These are phyloP conservation scores for Empis livida DNA, from an alignment of 2,888 invertebrate genomes.

Conservation along the genomic window DNA sequence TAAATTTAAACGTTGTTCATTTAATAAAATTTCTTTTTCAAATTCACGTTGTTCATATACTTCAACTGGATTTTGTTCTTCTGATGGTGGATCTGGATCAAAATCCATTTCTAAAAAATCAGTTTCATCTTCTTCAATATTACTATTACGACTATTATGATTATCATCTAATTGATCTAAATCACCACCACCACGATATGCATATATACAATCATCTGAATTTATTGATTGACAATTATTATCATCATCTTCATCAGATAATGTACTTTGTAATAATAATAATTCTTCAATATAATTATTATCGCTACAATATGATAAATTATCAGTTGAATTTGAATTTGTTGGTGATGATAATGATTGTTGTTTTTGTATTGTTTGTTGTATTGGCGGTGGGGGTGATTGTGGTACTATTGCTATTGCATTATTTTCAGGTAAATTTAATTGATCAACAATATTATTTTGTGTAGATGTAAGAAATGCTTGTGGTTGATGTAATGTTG, in stretches of 20 bases:
- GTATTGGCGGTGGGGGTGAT: no score
- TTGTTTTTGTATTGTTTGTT: no score
- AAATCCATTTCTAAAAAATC: slow-evolving; percentile 37
- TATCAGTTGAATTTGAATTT: slow-evolving; percentile 30
- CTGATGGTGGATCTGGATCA: slow-evolving; percentile 34
- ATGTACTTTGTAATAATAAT: slow-evolving; percentile 22
- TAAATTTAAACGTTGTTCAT: slow-evolving; percentile 17
- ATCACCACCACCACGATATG: slow-evolving; percentile 33
- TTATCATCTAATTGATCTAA: slow-evolving; percentile 20
- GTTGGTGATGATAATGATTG: not conserved
- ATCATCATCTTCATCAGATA: slow-evolving; percentile 21
- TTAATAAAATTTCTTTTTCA: slow-evolving; percentile 23
- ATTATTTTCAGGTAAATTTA: no score
- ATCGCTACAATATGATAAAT: slow-evolving; percentile 32
- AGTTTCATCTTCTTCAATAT: slow-evolving; percentile 30
- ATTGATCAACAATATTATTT: no score
- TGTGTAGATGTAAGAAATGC: no score
- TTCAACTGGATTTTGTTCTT: slow-evolving; percentile 20
- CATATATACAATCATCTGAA: slow-evolving; percentile 35
- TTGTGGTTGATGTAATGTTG: no score
- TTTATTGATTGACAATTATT: slow-evolving; percentile 31
- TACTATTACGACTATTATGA: slow-evolving; percentile 10
- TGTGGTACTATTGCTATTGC: no score
- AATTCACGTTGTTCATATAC: slow-evolving; percentile 13
- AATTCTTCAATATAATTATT: slow-evolving; percentile 31